These are phyloP conservation scores for Mamestra brassicae DNA, from an alignment of 2,888 invertebrate species.

Conservation along the genomic window DNA sequence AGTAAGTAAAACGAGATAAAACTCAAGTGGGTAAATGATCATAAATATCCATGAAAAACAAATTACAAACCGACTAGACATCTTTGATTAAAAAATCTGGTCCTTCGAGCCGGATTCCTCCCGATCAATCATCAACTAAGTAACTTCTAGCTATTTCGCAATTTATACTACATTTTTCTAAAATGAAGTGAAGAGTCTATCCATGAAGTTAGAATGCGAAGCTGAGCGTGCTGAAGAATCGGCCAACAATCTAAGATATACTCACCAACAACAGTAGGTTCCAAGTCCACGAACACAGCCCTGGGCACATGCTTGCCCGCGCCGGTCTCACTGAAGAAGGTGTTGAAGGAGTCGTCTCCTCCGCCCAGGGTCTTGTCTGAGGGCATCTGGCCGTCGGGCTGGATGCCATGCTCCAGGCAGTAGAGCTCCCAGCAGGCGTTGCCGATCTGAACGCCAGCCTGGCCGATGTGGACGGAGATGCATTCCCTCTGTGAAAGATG, in stretches of 20 bases:
- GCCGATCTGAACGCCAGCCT: constrained; percentile 96
- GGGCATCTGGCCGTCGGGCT: constrained; percentile 97
- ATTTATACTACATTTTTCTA: too few relatives aligned
- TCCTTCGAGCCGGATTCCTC: not conserved
- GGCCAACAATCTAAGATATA: constrained; percentile 2
- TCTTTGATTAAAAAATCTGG: not conserved
- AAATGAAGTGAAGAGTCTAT: not conserved
- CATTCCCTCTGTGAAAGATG: constrained; percentile 93
- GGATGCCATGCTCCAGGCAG: constrained; percentile 96
- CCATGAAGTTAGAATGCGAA: not conserved
- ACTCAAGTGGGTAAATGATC: not conserved
- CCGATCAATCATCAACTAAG: not conserved
- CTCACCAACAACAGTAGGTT: constrained; percentile 97
- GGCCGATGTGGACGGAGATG: constrained; percentile 96
- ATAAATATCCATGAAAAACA: not conserved
- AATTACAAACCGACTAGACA: not conserved
- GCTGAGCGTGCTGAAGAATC: not conserved
- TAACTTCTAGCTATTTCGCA: too few relatives aligned
- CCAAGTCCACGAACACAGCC: constrained; percentile 97
- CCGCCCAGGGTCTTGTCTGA: constrained; percentile 94
- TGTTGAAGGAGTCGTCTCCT: constrained; percentile 94
- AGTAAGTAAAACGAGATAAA: not conserved
- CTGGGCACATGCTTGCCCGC: constrained; percentile 96
- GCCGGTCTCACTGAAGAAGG: constrained; percentile 94
- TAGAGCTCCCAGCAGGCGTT: constrained; percentile 97